phyloP scores from a whole-genome alignment of 2,797 vertebrate species.

The Crocidura indochinensis region DNA sequence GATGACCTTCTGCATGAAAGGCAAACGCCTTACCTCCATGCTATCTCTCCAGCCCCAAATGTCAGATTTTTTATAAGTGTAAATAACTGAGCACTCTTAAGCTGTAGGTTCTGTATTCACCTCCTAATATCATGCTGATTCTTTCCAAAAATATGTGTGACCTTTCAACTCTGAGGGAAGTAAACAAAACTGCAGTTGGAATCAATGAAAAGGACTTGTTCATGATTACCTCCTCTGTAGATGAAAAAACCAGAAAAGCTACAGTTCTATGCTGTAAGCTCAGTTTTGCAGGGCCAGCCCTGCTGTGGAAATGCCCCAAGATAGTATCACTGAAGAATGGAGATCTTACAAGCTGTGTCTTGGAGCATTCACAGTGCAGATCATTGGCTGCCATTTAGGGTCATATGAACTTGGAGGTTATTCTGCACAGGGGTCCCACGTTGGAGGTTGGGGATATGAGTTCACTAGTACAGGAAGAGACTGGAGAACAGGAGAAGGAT shows the following conservation, averaged over 20 bases:
- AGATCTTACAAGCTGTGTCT: neutral
- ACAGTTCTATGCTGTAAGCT: no score
- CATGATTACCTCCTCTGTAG: rapidly evolving
- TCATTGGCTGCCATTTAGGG: neutral
- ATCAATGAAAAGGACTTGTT: neutral
- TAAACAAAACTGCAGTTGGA: neutral
- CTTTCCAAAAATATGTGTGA: neutral
- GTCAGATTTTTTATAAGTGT: neutral
- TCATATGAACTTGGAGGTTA: neutral
- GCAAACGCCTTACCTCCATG: no score
- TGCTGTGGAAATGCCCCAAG: no score
- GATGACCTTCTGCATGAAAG: no score
- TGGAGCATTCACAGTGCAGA: no score
- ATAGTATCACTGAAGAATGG: neutral
- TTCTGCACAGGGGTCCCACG: neutral
- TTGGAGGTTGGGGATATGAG: neutral
- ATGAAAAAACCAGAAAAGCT: no score
- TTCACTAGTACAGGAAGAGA: neutral
- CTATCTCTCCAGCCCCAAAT: no score
- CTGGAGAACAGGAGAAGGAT: no score
- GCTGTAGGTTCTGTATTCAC: neutral
- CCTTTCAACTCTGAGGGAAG: neutral
- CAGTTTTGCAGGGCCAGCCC: no score
- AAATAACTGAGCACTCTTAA: neutral
- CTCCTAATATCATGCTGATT: neutral